Evolutionary conservation across 2,113 vertebrate genomes (phyloP).

Genomic region (Scytalopus superciliaris): DNA sequence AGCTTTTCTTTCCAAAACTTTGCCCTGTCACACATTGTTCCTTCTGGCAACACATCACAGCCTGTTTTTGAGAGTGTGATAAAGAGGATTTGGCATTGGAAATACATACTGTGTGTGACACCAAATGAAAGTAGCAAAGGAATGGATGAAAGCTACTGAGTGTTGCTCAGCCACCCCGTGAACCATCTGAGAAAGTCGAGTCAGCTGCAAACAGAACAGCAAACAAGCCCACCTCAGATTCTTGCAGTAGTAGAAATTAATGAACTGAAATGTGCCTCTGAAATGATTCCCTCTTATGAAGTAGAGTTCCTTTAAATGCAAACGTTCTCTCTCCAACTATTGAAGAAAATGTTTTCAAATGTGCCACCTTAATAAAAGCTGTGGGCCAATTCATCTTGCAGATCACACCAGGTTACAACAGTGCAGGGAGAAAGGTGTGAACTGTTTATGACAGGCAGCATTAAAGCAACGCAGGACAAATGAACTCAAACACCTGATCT

Average conservation of each 20-base stretch:
- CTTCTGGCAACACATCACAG: constrained; percentile 37
- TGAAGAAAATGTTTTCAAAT: background rate
- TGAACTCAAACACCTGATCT: background rate
- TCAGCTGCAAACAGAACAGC: background rate
- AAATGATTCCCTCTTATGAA: background rate
- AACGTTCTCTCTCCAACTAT: background rate
- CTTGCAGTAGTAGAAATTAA: background rate
- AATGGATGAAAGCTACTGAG: background rate
- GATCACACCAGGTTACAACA: background rate
- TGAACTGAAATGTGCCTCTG: background rate
- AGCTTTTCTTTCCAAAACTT: background rate
- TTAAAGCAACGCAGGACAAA: background rate
- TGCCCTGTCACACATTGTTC: background rate
- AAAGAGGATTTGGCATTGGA: constrained; percentile 30
- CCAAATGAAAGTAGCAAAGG: background rate
- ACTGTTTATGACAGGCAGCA: background rate
- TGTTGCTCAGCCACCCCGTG: background rate
- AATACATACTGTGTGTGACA: background rate
- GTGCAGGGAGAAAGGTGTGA: background rate
- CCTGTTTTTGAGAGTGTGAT: background rate
- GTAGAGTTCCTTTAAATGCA: background rate
- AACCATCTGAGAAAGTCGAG: background rate
- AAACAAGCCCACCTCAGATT: background rate
- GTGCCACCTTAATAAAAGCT: background rate
- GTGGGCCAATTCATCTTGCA: background rate